phyloP scores from a whole-genome alignment of 2,888 invertebrate species.

The Kryphioiulus occultus region DNA sequence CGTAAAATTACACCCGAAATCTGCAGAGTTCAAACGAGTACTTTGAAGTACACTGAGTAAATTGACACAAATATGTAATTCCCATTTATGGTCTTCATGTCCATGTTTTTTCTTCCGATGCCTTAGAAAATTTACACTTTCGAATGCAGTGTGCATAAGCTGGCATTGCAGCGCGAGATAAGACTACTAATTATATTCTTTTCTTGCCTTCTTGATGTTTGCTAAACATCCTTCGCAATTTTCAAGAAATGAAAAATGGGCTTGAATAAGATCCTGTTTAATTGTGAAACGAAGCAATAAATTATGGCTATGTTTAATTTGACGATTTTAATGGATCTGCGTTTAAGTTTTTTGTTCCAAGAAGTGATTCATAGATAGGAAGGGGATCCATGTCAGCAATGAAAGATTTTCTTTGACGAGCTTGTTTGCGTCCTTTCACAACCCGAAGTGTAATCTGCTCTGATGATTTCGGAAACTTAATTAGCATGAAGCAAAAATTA shows the following conservation, averaged over 20 bases:
- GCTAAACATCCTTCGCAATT: neutral
- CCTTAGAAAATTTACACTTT: too few species aligned
- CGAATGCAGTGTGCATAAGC: too few species aligned
- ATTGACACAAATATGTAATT: too few species aligned
- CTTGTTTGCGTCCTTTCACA: neutral
- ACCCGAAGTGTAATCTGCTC: neutral
- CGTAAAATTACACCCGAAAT: too few species aligned
- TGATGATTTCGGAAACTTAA: neutral
- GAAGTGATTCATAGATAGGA: neutral
- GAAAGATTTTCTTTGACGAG: neutral
- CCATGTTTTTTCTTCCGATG: too few species aligned
- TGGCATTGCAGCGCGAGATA: too few species aligned
- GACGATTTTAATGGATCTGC: neutral
- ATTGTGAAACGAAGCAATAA: neutral
- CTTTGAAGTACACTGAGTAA: too few species aligned
- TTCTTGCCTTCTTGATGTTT: neutral
- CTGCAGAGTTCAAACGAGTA: too few species aligned
- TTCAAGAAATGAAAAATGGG: neutral
- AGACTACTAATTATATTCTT: neutral
- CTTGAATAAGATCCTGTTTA: neutral
- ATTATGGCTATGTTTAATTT: neutral
- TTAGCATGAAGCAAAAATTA: neutral
- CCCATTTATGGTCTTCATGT: too few species aligned
- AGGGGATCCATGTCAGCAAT: neutral
- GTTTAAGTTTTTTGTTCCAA: neutral